Evolutionary conservation across 2,888 invertebrate genomes (phyloP).

Genomic region (Epistrophe eligans): DNA sequence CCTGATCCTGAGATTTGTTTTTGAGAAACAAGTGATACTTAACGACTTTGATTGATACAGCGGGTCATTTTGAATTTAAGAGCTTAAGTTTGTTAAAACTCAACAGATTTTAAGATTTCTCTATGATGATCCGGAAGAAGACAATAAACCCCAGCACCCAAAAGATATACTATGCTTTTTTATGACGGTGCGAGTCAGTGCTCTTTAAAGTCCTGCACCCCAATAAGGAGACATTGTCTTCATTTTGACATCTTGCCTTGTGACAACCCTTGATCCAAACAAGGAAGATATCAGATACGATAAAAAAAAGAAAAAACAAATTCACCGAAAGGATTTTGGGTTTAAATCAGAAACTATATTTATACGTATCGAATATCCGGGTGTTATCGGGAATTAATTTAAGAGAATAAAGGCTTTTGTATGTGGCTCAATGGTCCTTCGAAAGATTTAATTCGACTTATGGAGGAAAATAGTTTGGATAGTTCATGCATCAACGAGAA

Average conservation of each 20-base stretch:
- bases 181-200: slow-evolving; percentile 27
- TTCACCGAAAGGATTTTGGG: neutral
- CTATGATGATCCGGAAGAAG: neutral
- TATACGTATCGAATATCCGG: slow-evolving; percentile 7
- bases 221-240: slow-evolving; percentile 1
- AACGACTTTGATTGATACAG: slow-evolving; percentile 44
- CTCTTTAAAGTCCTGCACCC: neutral
- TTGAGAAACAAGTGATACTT: slow-evolving; percentile 30
- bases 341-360: slow-evolving; percentile 21
- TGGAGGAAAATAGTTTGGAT: neutral
- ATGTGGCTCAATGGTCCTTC: neutral
- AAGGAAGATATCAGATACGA: slow-evolving; percentile 12
- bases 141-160: slow-evolving; percentile 2
- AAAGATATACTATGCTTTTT: neutral
- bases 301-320: neutral
- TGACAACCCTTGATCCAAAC: slow-evolving; percentile 6
- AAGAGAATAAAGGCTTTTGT: neutral
- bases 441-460: slow-evolving; percentile 12
- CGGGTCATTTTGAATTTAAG: slow-evolving; percentile 22
- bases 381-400: slow-evolving; percentile 30
- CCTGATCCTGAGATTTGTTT: slow-evolving; percentile 29
- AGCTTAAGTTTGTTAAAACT: slow-evolving; percentile 2
- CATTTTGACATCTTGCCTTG: slow-evolving; percentile 5
- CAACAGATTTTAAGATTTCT: slow-evolving; percentile 25
- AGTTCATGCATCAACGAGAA: slow-evolving; percentile 7